These are phyloP conservation scores for Caenorhabditis zanzibari DNA, from an alignment of 2,888 invertebrate species.

Conservation along the genomic window DNA sequence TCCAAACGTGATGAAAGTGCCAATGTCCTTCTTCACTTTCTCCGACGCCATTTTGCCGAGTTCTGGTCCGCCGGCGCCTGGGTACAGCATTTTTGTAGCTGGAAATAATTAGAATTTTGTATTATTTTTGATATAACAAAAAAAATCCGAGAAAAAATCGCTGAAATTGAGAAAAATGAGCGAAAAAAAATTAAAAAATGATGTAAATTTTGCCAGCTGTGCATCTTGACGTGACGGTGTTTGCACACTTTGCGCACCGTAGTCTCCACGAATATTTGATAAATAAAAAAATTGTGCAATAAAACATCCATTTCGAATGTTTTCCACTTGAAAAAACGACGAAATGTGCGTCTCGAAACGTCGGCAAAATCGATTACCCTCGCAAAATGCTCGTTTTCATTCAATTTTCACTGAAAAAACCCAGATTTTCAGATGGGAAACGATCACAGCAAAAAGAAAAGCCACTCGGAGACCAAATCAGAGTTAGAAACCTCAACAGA, in stretches of 20 bases:
- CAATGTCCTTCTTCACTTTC: slow-evolving; percentile 62
- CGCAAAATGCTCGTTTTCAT: slow-evolving; percentile 21
- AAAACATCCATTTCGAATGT: slow-evolving; percentile 16
- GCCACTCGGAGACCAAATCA: not conserved
- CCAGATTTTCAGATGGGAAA: slow-evolving; percentile 63
- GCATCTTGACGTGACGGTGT: slow-evolving; percentile 52
- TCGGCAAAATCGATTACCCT: slow-evolving; percentile 5
- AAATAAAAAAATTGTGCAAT: too few relatives aligned
- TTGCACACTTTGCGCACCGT: slow-evolving; percentile 40
- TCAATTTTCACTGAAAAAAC: not conserved
- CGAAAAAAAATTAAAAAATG: slow-evolving; percentile 8
- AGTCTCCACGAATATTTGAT: slow-evolving; percentile 18
- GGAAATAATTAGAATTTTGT: not conserved
- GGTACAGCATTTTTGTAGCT: slow-evolving; percentile 59
- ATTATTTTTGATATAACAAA: not conserved
- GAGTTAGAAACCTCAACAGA: not conserved
- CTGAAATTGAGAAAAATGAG: slow-evolving; percentile 3
- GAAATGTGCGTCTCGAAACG: slow-evolving; percentile 45
- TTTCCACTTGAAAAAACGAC: slow-evolving; percentile 3
- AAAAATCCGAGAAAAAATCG: not conserved
- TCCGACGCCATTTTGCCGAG: slow-evolving; percentile 65
- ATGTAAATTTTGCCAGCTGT: slow-evolving; percentile 6
- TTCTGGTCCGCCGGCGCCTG: slow-evolving; percentile 67
- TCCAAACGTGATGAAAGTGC: slow-evolving; percentile 66
- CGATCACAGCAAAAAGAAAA: slow-evolving; percentile 44